Percentiles rank a stretch among this genome's conserved stretches.
These are phyloP conservation scores for Anolis carolinensis DNA, from an alignment of 2,113 vertebrate species.

Conservation along the genomic window DNA sequence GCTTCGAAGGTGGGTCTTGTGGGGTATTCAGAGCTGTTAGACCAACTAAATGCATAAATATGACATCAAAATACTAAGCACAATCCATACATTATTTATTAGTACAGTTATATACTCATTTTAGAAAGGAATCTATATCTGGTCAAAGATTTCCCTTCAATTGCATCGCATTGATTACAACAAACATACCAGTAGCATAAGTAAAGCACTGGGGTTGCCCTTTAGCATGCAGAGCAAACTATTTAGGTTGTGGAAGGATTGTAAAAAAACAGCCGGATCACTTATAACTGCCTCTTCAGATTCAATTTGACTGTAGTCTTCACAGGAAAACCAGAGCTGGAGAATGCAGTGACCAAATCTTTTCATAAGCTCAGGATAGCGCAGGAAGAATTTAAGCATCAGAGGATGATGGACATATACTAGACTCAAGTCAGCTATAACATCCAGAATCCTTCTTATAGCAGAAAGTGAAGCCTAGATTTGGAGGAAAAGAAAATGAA, in stretches of 20 bases:
- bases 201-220: conserved; percentile 77
- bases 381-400: conserved; percentile 85
- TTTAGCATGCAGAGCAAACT: conserved; percentile 80
- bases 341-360: conserved; percentile 81
- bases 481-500: conserved; percentile 1
- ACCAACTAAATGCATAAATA: too few relatives aligned
- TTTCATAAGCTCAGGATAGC: conserved; percentile 82
- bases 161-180: neutral
- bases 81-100: too few relatives aligned
- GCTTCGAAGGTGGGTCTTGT: too few relatives aligned
- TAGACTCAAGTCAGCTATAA: conserved; percentile 74
- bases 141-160: conserved; percentile 24
- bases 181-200: conserved; percentile 85
- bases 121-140: neutral
- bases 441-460: conserved; percentile 79
- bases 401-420: conserved; percentile 85
- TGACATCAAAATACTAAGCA: neutral
- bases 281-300: conserved; percentile 44
- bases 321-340: conserved; percentile 85
- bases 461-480: conserved; percentile 77
- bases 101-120: neutral
- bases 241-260: conserved; percentile 48
- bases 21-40: too few relatives aligned
- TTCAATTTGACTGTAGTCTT: conserved; percentile 53
- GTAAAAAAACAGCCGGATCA: neutral